Percentiles rank a stretch among this genome's conserved stretches.
Evolutionary conservation across 2,888 invertebrate genomes (phyloP).

Genomic region (Lucinisca nassula): DNA sequence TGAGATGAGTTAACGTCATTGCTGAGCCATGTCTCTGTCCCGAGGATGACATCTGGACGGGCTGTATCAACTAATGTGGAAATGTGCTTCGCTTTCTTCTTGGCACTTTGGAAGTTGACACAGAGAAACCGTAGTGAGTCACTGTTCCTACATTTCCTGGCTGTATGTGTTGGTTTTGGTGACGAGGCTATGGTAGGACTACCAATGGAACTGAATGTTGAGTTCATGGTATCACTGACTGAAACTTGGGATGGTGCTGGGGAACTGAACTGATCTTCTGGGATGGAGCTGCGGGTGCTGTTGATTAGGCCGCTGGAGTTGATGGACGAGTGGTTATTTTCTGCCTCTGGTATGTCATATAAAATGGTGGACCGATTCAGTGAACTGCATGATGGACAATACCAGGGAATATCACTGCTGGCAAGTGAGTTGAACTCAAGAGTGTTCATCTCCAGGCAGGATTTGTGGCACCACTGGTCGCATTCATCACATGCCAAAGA

Average conservation of each 20-base stretch:
- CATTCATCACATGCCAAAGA: neutral
- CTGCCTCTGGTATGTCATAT: neutral
- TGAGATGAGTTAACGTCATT: neutral
- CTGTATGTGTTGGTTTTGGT: neutral
- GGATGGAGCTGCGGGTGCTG: neutral
- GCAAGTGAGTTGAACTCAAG: neutral
- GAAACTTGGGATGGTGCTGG: neutral
- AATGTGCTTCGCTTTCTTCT: too few species aligned
- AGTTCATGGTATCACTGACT: neutral
- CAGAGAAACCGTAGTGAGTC: neutral
- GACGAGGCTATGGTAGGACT: neutral
- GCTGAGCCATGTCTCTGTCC: neutral
- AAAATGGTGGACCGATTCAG: neutral
- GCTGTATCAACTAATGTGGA: too few species aligned
- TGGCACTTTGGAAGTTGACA: neutral
- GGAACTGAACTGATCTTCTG: neutral
- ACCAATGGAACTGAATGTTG: neutral
- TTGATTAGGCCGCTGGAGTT: slow-evolving; percentile 8
- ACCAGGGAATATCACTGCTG: neutral
- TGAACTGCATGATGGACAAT: neutral
- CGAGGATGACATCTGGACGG: too few species aligned
- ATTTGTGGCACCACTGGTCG: neutral
- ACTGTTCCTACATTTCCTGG: neutral
- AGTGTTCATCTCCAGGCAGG: neutral
- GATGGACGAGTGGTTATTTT: neutral